Conservation (phyloP, 2,888 invertebrate genomes). For the Adela reaumurella region DNA sequence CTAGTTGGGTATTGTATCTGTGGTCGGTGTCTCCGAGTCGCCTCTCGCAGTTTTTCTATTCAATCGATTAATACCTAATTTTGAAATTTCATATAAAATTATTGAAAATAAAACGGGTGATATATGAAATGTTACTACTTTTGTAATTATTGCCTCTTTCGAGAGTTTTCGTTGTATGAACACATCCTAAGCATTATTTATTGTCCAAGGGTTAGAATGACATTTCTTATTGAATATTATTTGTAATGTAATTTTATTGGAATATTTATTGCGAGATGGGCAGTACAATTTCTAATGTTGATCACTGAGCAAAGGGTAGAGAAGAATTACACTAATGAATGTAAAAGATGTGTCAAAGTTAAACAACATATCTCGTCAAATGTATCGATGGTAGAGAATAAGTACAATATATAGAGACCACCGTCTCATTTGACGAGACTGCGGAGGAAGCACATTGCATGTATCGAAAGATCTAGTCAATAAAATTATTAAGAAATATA, state of each 20-base stretch:
- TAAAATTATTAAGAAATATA: neutral
- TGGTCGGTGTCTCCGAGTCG: neutral
- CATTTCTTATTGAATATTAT: neutral
- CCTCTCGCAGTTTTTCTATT: constrained; percentile 41
- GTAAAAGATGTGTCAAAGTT: too few relatives aligned
- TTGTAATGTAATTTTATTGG: neutral
- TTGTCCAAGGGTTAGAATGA: neutral
- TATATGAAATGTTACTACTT: constrained; percentile 56
- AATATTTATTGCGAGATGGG: constrained; percentile 32
- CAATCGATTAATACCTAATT: constrained; percentile 50
- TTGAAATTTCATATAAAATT: constrained; percentile 10
- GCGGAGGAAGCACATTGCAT: too few relatives aligned
- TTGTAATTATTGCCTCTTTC: constrained; percentile 41
- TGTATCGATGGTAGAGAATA: too few relatives aligned
- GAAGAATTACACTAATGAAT: neutral
- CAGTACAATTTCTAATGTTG: constrained; percentile 48
- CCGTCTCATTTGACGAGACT: too few relatives aligned
- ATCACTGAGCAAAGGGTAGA: constrained; percentile 43
- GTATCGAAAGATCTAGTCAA: neutral
- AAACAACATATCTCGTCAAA: too few relatives aligned
- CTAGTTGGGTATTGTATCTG: too few relatives aligned
- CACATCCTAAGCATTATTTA: neutral
- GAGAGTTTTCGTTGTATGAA: constrained; percentile 43
- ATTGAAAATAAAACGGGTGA: constrained; percentile 45
- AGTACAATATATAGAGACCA: too few relatives aligned